A percentile compares a stretch with the other conserved stretches of the same genome.
Evolutionary conservation across 2,113 vertebrate genomes (phyloP).

Genomic region (Tetrax tetrax): DNA sequence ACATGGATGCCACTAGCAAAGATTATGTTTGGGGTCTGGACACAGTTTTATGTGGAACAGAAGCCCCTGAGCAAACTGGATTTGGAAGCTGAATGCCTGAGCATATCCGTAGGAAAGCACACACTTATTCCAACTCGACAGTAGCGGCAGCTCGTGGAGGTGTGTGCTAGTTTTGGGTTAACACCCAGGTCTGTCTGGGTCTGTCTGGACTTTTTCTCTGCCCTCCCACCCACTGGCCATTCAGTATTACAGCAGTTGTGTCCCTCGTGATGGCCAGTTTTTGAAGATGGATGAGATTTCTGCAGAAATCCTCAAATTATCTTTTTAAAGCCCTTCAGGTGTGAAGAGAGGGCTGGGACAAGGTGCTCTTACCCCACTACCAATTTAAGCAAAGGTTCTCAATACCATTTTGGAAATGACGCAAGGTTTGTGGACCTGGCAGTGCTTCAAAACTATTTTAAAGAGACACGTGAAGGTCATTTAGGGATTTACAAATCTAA

Average conservation of each 20-base stretch:
- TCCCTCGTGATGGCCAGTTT: background rate
- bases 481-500: background rate
- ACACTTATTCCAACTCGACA: rapidly evolving
- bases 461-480: background rate
- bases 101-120: background rate
- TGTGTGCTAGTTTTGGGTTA: background rate
- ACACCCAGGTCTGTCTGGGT: background rate
- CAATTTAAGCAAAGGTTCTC: background rate
- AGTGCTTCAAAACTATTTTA: background rate
- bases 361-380: background rate
- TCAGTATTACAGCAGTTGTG: background rate
- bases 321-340: background rate
- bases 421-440: background rate
- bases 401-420: background rate
- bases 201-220: background rate
- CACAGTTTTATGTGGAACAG: background rate
- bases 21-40: background rate
- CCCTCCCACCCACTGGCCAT: background rate
- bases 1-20: background rate
- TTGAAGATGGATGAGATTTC: background rate
- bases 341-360: background rate
- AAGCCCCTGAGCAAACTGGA: background rate
- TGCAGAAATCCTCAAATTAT: background rate
- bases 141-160: rapidly evolving
- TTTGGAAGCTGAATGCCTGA: background rate